These are phyloP conservation scores for Hofmannophila pseudospretella DNA, from an alignment of 2,888 invertebrate species.

Conservation along the genomic window DNA sequence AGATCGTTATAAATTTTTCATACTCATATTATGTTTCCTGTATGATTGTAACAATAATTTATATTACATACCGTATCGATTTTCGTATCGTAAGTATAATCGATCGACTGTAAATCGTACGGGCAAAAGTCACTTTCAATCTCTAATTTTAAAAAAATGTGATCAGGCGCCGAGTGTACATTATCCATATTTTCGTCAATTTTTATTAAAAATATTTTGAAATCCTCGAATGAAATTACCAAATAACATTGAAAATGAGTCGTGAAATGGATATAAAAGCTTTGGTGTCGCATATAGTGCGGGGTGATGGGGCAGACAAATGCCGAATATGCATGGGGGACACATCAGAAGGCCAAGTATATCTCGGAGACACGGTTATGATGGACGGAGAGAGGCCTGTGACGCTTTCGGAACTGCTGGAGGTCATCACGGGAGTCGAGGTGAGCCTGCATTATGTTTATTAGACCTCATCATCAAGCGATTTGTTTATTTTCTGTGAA, in stretches of 20 bases:
- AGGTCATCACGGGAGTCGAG: slow-evolving; percentile 63
- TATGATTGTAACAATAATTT: no score
- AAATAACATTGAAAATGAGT: slow-evolving; percentile 38
- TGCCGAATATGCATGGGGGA: slow-evolving; percentile 71
- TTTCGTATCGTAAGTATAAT: no score
- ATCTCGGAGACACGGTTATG: slow-evolving; percentile 65
- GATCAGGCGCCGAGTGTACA: no score
- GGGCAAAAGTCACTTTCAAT: no score
- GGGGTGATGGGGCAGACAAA: slow-evolving; percentile 62
- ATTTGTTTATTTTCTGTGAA: slow-evolving; percentile 53
- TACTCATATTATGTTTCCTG: no score
- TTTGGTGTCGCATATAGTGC: slow-evolving; percentile 64
- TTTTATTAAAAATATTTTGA: not conserved
- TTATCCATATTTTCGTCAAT: no score
- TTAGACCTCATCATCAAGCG: slow-evolving; percentile 21
- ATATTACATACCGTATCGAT: no score
- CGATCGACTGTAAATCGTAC: no score
- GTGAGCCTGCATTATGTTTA: slow-evolving; percentile 28
- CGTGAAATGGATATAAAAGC: slow-evolving; percentile 64
- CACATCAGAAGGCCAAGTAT: slow-evolving; percentile 64
- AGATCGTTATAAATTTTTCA: no score
- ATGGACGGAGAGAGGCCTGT: slow-evolving; percentile 62
- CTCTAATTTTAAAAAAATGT: no score
- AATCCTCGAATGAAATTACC: not conserved
- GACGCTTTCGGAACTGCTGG: slow-evolving; percentile 58